phyloP scores from a whole-genome alignment of 2,113 vertebrate genomes.

The Myotis lucifugus region DNA sequence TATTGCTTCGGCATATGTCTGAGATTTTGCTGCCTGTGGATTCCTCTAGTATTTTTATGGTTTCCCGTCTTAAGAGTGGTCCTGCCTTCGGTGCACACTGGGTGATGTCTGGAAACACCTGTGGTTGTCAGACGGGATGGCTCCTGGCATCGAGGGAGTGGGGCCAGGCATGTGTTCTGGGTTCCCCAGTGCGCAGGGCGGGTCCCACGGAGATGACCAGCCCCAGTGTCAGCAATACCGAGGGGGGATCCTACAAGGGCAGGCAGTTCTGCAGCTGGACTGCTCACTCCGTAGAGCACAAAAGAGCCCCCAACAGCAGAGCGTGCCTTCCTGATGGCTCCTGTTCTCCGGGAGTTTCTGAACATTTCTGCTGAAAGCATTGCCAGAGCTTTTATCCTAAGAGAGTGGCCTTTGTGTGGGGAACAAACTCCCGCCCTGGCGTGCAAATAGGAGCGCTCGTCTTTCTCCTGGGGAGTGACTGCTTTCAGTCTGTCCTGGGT shows the following conservation, averaged over 20 bases:
- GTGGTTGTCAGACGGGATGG: neutral
- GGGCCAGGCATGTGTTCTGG: neutral
- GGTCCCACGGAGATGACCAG: neutral
- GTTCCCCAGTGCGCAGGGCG: neutral
- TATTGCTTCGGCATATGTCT: no score
- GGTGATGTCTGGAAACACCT: neutral
- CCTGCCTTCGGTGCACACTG: neutral
- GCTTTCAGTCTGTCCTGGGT: neutral
- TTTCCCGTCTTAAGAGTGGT: no score
- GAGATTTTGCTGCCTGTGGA: no score
- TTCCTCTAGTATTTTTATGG: no score
- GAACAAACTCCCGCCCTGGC: neutral
- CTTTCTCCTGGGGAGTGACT: neutral
- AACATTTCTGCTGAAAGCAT: neutral
- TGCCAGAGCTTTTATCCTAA: neutral
- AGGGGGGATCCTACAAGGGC: neutral
- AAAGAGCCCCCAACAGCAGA: neutral
- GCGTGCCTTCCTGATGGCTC: neutral
- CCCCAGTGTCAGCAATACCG: neutral
- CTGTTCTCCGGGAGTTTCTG: neutral
- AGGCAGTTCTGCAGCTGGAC: neutral
- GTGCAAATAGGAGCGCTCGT: accelerated
- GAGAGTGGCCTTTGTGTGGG: neutral
- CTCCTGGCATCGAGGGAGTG: neutral
- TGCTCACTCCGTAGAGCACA: accelerated